phyloP scores from a whole-genome alignment of 2,113 vertebrate genomes.

The Vidua chalybeata region DNA sequence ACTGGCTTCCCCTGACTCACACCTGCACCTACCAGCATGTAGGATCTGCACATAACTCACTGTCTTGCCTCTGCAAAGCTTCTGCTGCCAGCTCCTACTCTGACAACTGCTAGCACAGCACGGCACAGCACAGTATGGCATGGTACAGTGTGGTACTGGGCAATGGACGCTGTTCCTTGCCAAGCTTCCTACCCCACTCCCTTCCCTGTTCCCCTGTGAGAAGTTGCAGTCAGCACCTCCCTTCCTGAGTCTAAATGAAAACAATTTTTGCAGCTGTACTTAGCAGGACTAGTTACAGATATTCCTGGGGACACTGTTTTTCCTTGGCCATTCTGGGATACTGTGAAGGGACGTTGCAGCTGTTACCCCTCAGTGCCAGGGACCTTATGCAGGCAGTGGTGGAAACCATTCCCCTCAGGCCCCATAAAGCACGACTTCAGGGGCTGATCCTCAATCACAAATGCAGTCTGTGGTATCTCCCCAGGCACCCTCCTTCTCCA shows the following conservation, averaged over 20 bases:
- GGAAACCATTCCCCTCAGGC: rapidly evolving
- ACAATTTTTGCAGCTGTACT: conserved; percentile 16
- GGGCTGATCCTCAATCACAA: not conserved
- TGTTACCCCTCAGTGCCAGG: not conserved
- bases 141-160: rapidly evolving
- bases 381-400: not conserved
- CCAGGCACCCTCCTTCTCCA: not conserved
- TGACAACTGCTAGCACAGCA: not conserved
- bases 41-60: not conserved
- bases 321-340: not conserved
- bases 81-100: not conserved
- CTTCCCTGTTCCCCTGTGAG: conserved; percentile 31
- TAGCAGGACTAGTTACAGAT: not conserved
- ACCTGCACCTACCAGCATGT: not conserved
- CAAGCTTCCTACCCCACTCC: not conserved
- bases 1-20: not conserved
- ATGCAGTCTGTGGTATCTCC: not conserved
- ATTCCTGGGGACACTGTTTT: not conserved
- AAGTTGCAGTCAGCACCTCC: conserved; percentile 30
- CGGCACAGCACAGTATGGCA: not conserved
- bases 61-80: not conserved
- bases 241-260: conserved; percentile 61
- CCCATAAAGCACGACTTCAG: not conserved
- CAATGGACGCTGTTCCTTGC: not conserved
- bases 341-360: not conserved